Base-by-base conservation (phyloP, 2,113 vertebrate species). In the Elephantulus edwardii region DNA sequence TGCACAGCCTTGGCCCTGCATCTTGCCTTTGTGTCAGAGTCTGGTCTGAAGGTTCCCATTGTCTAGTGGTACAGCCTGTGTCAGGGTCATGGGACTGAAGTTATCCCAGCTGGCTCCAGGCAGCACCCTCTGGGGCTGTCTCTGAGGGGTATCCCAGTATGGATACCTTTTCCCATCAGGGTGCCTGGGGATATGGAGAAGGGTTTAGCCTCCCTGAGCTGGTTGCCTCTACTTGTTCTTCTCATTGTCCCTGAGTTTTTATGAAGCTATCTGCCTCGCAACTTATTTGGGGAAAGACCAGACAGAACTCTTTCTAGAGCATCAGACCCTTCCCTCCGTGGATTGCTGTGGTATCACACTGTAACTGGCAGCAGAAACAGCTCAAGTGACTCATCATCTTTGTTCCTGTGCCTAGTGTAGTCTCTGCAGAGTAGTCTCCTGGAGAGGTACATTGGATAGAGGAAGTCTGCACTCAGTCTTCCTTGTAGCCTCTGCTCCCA, bases 21-120 rank as follows among this genome's bases (percentile, higher is more conserved):
- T 24, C 83, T 88, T 50, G 46, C 92, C 92, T 92, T 71, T 94
- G 93, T 95, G 70, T 82, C 68, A 42, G 81, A 68, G n/a, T 64
- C 91, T 91, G 82, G 87, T 44, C 95, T 96, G 95, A 76, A 40
- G 94, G 90, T 91, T 6, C 86, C 94, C 91, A 96, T 96, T 96
- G 96, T 96, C 77, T 94, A n/a, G 33, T 92, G 93, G 93, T 66
- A 66, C 94, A 83, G 85, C 86, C 48, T 0, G 89, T 94, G 96
- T 92, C 96, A 96, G 96, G 95, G 86, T 88, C 93, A 88, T 75
- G 77, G 87, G 92, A 83, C 88, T 84, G 84, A 96, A 94, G 71
- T 93, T 46, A 81, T 95, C 86, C 64, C 93, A 85, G 83, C 91
- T 81, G 91, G 92, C 90, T 88, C 94, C 72, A 88, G 66, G 79